phyloP scores from a whole-genome alignment of 2,797 vertebrate species.

The Sebastes melanostomus region DNA sequence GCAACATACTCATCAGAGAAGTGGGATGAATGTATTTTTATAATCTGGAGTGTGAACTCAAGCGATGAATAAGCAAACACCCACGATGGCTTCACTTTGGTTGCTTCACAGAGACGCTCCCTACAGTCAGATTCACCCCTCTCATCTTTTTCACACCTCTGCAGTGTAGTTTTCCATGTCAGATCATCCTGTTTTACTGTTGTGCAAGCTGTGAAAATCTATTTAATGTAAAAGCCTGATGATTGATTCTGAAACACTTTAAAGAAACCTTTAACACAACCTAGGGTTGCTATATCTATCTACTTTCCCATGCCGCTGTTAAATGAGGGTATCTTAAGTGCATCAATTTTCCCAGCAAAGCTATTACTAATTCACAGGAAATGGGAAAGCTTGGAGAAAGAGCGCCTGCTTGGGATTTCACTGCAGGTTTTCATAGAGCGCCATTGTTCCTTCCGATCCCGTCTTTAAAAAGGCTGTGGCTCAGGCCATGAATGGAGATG shows the following conservation, averaged over 20 bases:
- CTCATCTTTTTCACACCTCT: constrained; percentile 7
- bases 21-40: background rate
- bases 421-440: constrained; percentile 64
- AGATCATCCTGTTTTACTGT: background rate
- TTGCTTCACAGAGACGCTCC: background rate
- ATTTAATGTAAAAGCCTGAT: background rate
- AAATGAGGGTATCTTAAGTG: constrained; percentile 49
- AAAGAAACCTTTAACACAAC: background rate
- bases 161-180: background rate
- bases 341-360: constrained; percentile 50
- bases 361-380: constrained; percentile 81
- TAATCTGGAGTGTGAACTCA: background rate
- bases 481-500: constrained; percentile 55
- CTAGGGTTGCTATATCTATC: background rate
- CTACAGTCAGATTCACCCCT: background rate
- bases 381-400: constrained; percentile 56
- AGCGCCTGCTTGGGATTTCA: constrained; percentile 59
- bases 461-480: constrained; percentile 34
- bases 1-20: background rate
- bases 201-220: background rate
- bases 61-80: background rate
- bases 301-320: constrained; percentile 29
- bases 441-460: constrained; percentile 74
- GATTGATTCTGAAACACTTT: background rate
- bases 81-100: background rate